Conservation (phyloP, 2,888 invertebrate species). For the Clepsis dumicolana region DNA sequence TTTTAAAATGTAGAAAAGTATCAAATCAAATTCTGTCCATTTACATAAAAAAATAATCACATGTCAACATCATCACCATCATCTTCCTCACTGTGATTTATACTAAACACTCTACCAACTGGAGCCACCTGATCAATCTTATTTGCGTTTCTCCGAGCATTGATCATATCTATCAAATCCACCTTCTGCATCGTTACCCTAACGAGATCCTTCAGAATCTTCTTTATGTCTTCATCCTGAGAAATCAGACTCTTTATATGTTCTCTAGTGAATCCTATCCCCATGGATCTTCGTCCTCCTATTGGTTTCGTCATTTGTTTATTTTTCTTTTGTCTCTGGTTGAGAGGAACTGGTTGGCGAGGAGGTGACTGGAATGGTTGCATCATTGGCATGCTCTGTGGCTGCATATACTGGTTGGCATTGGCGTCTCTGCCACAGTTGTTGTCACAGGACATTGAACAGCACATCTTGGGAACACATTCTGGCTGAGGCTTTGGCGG, state of each 20-base stretch:
- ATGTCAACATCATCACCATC: conserved; percentile 27
- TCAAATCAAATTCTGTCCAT: neutral
- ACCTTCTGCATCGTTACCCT: conserved; percentile 80
- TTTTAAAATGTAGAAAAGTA: conserved; percentile 13
- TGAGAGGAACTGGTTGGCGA: conserved; percentile 44
- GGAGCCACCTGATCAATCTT: conserved; percentile 7
- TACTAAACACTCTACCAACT: conserved; percentile 26
- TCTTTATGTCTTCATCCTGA: conserved; percentile 76
- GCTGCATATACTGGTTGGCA: conserved; percentile 36
- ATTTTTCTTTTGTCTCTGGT: conserved; percentile 55
- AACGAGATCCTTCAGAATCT: conserved; percentile 76
- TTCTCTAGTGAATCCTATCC: conserved; percentile 68
- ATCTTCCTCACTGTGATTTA: conserved; percentile 1
- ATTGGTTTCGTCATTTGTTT: conserved; percentile 56
- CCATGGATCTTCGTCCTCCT: conserved; percentile 54
- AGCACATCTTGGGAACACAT: conserved; percentile 73
- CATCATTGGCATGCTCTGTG: conserved; percentile 51
- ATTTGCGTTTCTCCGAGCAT: conserved; percentile 46
- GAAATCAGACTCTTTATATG: conserved; percentile 72
- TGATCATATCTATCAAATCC: conserved; percentile 66
- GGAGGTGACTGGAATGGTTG: conserved; percentile 46
- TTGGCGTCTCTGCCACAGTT: conserved; percentile 56
- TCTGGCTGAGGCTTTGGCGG: conserved; percentile 46
- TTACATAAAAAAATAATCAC: neutral
- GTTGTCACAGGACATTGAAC: conserved; percentile 71